Conservation (phyloP, 1,140 invertebrate genomes). For the Drosophila rhopaloa region DNA sequence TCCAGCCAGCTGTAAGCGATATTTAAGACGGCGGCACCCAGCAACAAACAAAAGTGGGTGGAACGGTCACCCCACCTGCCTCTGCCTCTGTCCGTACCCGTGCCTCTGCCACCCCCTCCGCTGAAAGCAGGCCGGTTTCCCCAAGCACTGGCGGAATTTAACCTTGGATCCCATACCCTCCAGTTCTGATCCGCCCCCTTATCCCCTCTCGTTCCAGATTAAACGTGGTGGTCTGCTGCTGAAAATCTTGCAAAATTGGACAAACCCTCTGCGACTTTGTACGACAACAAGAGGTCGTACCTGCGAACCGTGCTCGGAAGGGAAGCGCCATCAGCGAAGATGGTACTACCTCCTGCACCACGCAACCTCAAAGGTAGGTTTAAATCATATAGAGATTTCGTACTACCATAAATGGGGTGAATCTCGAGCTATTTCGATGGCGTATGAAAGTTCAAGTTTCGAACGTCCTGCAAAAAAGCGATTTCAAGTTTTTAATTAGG, state of each 20-base stretch:
- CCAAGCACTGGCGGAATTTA: constrained; percentile 1
- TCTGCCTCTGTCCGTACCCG: constrained; percentile 20
- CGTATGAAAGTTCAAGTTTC: not conserved
- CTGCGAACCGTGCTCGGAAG: constrained; percentile 73
- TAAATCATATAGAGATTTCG: no score
- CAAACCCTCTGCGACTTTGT: constrained; percentile 83
- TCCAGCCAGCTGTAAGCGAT: constrained; percentile 60
- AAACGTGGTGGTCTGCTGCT: constrained; percentile 53
- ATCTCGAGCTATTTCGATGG: not conserved
- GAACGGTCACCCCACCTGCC: constrained; percentile 12
- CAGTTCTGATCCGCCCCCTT: not conserved
- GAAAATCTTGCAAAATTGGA: constrained; percentile 81
- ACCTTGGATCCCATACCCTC: not conserved
- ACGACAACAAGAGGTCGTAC: constrained; percentile 84
- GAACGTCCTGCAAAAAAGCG: no score
- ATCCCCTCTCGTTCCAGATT: constrained; percentile 49
- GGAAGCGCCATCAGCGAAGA: constrained; percentile 83
- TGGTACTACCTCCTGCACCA: constrained; percentile 80
- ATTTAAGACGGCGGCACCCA: constrained; percentile 14
- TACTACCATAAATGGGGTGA: not conserved
- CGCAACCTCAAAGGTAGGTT: constrained; percentile 78
- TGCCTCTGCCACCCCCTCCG: constrained; percentile 16
- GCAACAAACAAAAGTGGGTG: constrained; percentile 14
- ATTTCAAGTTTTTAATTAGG: no score
- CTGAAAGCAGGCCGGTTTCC: not conserved